These are phyloP conservation scores for Ganaspis sp. DNA, from an alignment of 1,140 invertebrate genomes.

Conservation along the genomic window DNA sequence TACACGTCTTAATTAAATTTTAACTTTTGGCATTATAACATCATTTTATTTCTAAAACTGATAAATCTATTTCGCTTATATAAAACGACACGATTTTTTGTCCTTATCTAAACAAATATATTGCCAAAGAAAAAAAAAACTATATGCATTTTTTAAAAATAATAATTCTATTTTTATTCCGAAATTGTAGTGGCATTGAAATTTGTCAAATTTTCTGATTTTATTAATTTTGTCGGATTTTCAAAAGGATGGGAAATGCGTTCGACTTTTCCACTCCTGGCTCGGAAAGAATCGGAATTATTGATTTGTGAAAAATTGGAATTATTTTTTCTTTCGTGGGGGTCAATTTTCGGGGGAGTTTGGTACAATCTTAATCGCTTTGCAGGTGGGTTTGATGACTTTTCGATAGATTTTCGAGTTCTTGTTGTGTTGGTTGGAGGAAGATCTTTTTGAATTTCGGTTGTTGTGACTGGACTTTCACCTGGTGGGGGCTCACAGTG, in stretches of 20 bases:
- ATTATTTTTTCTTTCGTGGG: background rate
- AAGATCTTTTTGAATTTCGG: background rate
- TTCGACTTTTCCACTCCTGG: slow-evolving; percentile 34
- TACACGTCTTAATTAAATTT: background rate
- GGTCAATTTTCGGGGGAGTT: background rate
- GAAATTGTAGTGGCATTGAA: background rate
- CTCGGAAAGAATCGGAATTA: background rate
- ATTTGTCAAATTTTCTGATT: background rate
- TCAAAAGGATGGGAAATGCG: slow-evolving; percentile 27
- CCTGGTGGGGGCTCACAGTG: slow-evolving; percentile 81
- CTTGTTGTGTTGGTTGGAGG: slow-evolving; percentile 5
- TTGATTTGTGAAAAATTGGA: background rate
- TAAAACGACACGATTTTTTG: background rate
- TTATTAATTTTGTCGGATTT: background rate
- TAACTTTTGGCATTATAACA: background rate
- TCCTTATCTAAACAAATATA: no score
- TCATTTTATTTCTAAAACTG: background rate
- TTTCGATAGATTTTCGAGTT: background rate
- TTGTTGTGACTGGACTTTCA: background rate
- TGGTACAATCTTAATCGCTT: background rate
- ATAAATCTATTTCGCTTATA: background rate
- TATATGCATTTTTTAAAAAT: no score
- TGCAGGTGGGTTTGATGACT: background rate
- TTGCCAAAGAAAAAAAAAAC: no score
- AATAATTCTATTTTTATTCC: background rate